Evolutionary conservation across 2,888 invertebrate genomes (phyloP).

Genomic region (Leptura quadrifasciata): DNA sequence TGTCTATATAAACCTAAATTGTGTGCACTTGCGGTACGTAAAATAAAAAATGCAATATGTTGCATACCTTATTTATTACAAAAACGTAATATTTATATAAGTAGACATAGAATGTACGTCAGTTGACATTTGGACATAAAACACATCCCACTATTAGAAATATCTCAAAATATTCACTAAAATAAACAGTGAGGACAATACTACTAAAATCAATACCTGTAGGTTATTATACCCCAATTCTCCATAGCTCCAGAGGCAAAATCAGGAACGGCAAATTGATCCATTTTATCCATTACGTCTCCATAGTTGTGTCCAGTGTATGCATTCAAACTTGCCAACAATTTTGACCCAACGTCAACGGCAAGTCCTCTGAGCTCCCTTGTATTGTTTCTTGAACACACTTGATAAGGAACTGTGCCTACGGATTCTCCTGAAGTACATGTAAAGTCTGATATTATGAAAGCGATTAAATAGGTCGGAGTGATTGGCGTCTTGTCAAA

Average conservation of each 20-base stretch:
- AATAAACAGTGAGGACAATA: too few relatives aligned
- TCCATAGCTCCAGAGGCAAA: constrained; percentile 40
- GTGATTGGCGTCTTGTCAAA: constrained; percentile 48
- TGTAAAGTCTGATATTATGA: constrained; percentile 57
- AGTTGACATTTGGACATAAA: too few relatives aligned
- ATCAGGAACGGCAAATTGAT: constrained; percentile 37
- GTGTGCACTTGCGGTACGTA: too few relatives aligned
- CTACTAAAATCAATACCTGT: constrained; percentile 20
- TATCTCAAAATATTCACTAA: too few relatives aligned
- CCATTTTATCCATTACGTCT: constrained; percentile 31
- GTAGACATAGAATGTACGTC: too few relatives aligned
- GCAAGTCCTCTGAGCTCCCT: constrained; percentile 45
- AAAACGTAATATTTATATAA: too few relatives aligned
- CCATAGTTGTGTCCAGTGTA: constrained; percentile 51
- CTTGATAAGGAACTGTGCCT: constrained; percentile 46
- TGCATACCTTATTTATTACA: too few relatives aligned
- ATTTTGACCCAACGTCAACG: constrained; percentile 50
- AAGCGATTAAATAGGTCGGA: constrained; percentile 57
- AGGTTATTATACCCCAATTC: constrained; percentile 41
- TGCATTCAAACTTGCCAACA: constrained; percentile 50
- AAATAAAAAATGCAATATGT: too few relatives aligned
- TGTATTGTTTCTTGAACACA: constrained; percentile 55
- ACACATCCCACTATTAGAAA: too few relatives aligned
- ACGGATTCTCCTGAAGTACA: constrained; percentile 50
- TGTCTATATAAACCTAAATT: too few relatives aligned